Evolutionary conservation across 2,113 vertebrate genomes (phyloP), one percentile per base, ranked within the genome.

Genomic region (Cottus gobio): DNA sequence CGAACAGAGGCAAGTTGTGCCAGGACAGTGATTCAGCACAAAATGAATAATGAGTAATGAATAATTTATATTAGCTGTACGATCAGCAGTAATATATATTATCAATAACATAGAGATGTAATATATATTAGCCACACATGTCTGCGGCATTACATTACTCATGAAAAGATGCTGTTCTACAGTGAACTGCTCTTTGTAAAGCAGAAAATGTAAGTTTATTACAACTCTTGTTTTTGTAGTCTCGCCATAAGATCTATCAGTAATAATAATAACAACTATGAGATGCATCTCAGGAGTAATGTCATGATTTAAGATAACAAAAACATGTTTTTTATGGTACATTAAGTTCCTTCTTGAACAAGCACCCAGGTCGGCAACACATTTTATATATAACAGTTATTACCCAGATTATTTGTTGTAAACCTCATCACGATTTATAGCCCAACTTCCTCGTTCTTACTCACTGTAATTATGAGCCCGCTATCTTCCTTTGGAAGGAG

Each of bases 81-180:
- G 8, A 80, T 85, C 80, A 73, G 82, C 54, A 42, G 52, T 83
- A 87, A 87, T 87, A 81, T 91, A 91, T 78, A 84, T 30, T 58
- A 46, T 39, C 69, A 77, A 85, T 90, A 90, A 89, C 83, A 52
- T 70, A 77, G 73, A 56, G 57, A 46, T 85, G 82, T 80, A 69
- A 88, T 85, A 79, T 89, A 82, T 82, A 85, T 91, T 89, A 87
- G 67, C 70, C 68, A 79, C 83, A 83, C 80, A 71, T 68, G 86
- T 89, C 82, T 70, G 16, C 44, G 62, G 56, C 26, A 31, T 87
- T 77, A 37, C 76, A 76, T 85, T 85, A 84, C 72, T 88, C 65
- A 77, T 70, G 44, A 79, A 78, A 82, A 76, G 66, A 70, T 65
- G 61, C n/a, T 65, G 67, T 78, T 84, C 42, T 68, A 64, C 75